Evolutionary conservation across 2,797 vertebrate species (phyloP), one percentile per base, ranked within the genome.

Genomic region (Alauda arvensis): DNA sequence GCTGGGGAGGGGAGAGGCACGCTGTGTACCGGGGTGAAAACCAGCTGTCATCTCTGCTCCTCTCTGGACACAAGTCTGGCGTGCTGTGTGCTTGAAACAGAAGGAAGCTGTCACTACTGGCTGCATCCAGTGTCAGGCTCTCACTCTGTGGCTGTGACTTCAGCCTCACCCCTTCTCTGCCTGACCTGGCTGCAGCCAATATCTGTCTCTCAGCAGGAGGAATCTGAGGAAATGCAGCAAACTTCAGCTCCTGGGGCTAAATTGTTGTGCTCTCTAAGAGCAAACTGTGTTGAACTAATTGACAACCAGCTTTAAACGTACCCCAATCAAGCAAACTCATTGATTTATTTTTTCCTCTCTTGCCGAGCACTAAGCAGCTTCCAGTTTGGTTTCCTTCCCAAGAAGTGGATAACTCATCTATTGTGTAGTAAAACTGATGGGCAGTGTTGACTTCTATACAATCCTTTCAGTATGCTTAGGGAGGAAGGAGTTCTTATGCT

Each of bases 271-370:
- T 80, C 72, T 93, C 80, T 90, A 91, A 81, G 85, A 80, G 77
- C 87, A 93, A 89, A 91, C 83, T 87, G 77, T 79, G 77, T 86
- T 78, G 92, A 93, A 92, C 93, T 94, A 94, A 96, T 93, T 95
- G 95, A 88, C 82, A 93, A 78, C 86, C 62, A 74, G 80, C 85
- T 96, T 95, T 95, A 93, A 96, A 93, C 1, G 6, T 87, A 91
- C 81, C 74, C 70, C 7, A 31, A 84, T 95, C 93, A 90, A 89
- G 80, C 42, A 75, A 89, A 67, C 20, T 14, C 88, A 87, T 85
- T 95, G 96, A 96, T 95, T 96, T 94, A 93, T 94, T 94, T 93
- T 89, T 85, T 89, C 87, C 85, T 85, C 48, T 87, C 75, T 90
- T 67, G 31, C 48, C 0, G 3, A 91, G 85, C 31, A 46, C 75